Base-by-base conservation (phyloP, 1,140 invertebrate species). In the Leptinotarsa texana region DNA sequence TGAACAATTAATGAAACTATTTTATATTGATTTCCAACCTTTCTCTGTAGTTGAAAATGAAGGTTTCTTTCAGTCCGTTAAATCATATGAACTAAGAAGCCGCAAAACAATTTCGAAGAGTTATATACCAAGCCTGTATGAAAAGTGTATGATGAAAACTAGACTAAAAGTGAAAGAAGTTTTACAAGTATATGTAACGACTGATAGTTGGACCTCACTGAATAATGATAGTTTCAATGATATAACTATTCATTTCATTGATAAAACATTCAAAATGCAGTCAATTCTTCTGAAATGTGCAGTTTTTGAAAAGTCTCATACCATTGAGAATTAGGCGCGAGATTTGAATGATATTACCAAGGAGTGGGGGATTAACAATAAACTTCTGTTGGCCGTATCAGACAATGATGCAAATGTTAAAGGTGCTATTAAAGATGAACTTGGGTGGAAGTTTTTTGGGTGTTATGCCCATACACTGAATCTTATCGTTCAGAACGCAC, bases 321-420 rank as follows among this genome's bases (percentile, higher is more conserved):
- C 76, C 13, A 76, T 75, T 66, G 42, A 5, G 33, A 78, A 77
- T 78, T 75, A 78, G 65, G 69, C 69, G 51, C 8, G 18, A 18
- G 65, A 75, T 69, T 68, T 81, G n/a, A 77, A 69, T 51, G 69
- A 69, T 63, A 74, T 80, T n/a, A 72, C 74, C 51, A 13, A 69
- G n/a, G 75, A 82, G 21, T 82, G 74, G 77, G 61, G 67, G 48
- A 13, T n/a, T 57, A n/a, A 57, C 13, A 57, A 57, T 57, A 57
- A 57, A 57, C 17, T 57, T 57, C 48, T 80, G 21, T 33, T 81
- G 57, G 73, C 71, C 17, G 69, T 82, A 18, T 78, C 75, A 6
- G 82, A 83, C 69, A 83, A 83, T 77, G 81, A 78, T 4, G 57
- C 77, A 17, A 82, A 81, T 75, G 74, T 83, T 18, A 80, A 76